Conservation (phyloP, 2,888 invertebrate species). For the Acanthococcus lagerstroemiae region DNA sequence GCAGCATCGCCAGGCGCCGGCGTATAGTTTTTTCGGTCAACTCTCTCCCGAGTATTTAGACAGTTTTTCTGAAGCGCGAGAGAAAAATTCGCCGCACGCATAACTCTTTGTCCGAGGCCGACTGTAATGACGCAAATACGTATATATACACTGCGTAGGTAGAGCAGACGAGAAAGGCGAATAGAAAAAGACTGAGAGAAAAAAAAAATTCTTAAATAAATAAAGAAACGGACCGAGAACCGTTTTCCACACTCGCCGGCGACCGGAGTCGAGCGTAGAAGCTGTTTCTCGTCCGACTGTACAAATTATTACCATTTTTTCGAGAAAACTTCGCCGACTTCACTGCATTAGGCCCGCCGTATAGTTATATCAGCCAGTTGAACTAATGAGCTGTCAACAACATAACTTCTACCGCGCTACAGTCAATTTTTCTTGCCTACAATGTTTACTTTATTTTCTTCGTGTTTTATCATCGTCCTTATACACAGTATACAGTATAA, state of each 20-base stretch:
- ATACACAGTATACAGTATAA: not conserved
- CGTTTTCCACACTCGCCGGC: not conserved
- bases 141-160: too few relatives aligned
- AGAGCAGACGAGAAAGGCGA: too few relatives aligned
- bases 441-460: conserved; percentile 19
- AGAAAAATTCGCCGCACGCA: too few relatives aligned
- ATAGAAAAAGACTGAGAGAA: too few relatives aligned
- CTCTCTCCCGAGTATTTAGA: too few relatives aligned
- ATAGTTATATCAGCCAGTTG: conserved; percentile 5
- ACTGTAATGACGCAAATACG: too few relatives aligned
- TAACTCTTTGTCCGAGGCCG: too few relatives aligned
- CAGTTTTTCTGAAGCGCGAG: too few relatives aligned
- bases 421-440: conserved; percentile 18
- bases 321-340: conserved; percentile 5
- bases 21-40: too few relatives aligned
- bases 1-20: too few relatives aligned
- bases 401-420: conserved; percentile 16
- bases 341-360: conserved; percentile 1
- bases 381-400: conserved; percentile 20
- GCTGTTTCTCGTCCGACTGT: not conserved
- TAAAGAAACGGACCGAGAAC: not conserved
- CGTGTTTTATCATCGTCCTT: conserved; percentile 9
- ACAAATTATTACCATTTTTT: conserved; percentile 19
- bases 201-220: too few relatives aligned
- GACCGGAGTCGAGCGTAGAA: not conserved